A percentile compares a stretch with the other conserved stretches of the same genome.
Evolutionary conservation across 2,797 vertebrate species (phyloP).

Genomic region (Crypturellus tataupa): DNA sequence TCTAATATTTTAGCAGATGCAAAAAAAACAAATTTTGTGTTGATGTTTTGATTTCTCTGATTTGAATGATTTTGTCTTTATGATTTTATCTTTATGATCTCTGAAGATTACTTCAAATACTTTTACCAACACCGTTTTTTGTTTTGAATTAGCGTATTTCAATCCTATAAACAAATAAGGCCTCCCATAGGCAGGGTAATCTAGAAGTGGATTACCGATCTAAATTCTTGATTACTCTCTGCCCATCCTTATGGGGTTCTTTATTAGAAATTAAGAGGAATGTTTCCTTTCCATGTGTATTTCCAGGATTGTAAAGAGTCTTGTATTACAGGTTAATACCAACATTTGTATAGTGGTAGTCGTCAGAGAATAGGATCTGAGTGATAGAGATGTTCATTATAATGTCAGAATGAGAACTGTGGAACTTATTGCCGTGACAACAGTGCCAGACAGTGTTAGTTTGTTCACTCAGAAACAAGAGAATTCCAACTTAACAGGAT

Average conservation of each 20-base stretch:
- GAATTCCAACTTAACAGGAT: background rate
- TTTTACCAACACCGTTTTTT: background rate
- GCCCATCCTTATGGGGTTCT: background rate
- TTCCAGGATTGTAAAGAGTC: background rate
- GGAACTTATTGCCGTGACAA: background rate
- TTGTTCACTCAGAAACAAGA: background rate
- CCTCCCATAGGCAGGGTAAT: background rate
- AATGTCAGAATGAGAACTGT: background rate
- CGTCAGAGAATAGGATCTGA: background rate
- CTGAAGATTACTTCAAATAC: background rate
- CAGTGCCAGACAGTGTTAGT: conserved; percentile 4
- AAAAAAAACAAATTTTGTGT: background rate
- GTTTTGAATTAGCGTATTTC: background rate
- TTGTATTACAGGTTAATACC: background rate
- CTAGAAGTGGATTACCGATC: background rate
- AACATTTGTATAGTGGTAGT: background rate
- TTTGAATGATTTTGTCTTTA: background rate
- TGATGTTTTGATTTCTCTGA: background rate
- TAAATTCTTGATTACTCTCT: background rate
- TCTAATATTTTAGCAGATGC: background rate
- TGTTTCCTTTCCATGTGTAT: background rate
- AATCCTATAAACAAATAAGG: background rate
- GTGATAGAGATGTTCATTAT: background rate
- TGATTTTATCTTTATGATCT: no score
- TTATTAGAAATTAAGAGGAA: background rate